Conservation (phyloP, 2,113 vertebrate species). For the Gymnobelideus leadbeateri region DNA sequence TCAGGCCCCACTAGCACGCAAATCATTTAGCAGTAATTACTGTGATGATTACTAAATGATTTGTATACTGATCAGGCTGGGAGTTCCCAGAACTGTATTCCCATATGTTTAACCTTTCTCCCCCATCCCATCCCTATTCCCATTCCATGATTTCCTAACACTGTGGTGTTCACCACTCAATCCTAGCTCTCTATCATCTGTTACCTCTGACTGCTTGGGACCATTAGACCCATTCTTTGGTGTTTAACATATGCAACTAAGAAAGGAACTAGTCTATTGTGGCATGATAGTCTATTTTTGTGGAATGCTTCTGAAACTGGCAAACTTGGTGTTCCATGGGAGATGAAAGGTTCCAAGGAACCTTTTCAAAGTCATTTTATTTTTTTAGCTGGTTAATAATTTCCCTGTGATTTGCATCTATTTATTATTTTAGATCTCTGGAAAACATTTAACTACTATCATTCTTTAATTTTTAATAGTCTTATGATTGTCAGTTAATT, state of each 20-base stretch:
- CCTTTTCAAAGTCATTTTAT: conserved; percentile 6
- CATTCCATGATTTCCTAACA: conserved; percentile 26
- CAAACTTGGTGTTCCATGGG: conserved; percentile 60
- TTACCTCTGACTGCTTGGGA: neutral
- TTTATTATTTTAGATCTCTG: conserved; percentile 66
- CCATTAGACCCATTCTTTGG: neutral
- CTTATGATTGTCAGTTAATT: conserved; percentile 75
- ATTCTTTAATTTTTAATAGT: conserved; percentile 79
- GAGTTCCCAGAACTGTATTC: conserved; percentile 60
- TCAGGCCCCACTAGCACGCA: conserved; percentile 13
- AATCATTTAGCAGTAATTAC: conserved; percentile 71
- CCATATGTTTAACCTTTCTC: neutral
- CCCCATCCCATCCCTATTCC: neutral
- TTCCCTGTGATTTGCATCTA: conserved; percentile 77
- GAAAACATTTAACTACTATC: conserved; percentile 78
- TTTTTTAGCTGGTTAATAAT: conserved; percentile 56
- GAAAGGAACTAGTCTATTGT: neutral
- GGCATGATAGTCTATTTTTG: neutral
- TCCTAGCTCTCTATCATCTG: neutral
- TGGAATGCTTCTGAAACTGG: conserved; percentile 36
- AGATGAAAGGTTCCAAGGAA: conserved; percentile 78
- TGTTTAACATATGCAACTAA: neutral
- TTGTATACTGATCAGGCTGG: conserved; percentile 50
- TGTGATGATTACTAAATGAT: conserved; percentile 66
- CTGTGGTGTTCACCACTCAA: neutral